Evolutionary conservation across 2,797 vertebrate genomes (phyloP).

Genomic region (Streptopelia turtur): DNA sequence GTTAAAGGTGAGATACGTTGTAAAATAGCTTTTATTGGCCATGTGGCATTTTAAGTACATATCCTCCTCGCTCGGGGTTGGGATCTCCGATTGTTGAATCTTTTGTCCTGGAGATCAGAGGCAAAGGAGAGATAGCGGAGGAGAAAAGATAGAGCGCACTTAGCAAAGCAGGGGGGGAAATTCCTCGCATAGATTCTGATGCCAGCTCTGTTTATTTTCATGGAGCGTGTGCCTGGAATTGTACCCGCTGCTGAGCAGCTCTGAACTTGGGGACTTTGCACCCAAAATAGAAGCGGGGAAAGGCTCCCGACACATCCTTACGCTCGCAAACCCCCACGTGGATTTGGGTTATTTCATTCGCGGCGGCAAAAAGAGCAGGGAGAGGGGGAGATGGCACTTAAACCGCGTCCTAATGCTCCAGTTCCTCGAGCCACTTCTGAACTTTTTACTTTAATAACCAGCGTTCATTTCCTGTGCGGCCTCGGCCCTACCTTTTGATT

Average conservation of each 20-base stretch:
- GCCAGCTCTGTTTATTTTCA: conserved; percentile 19
- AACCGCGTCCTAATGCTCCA: not conserved
- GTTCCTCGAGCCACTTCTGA: conserved; percentile 50
- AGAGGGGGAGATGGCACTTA: not conserved
- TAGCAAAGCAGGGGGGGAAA: not conserved
- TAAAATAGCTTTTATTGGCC: conserved; percentile 67
- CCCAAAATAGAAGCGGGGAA: not conserved
- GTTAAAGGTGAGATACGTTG: conserved; percentile 59
- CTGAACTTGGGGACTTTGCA: not conserved
- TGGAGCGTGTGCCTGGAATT: not conserved
- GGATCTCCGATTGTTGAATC: conserved; percentile 36
- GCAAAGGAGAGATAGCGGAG: not conserved
- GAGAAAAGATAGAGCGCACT: not conserved
- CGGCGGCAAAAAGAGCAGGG: not conserved
- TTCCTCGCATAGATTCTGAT: not conserved
- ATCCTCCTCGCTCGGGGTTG: conserved; percentile 47
- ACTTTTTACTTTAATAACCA: conserved; percentile 70
- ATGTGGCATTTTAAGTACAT: conserved; percentile 56
- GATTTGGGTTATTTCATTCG: not conserved
- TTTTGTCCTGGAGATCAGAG: conserved; percentile 65
- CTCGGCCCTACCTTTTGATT: conserved; percentile 78
- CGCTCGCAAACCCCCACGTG: not conserved
- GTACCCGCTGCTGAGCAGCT: not conserved
- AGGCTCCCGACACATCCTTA: not conserved
- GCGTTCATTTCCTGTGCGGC: conserved; percentile 80